A percentile compares a stretch with the other conserved stretches of the same genome.
Evolutionary conservation across 2,888 invertebrate genomes (phyloP).

Genomic region (Drosophila formosana): DNA sequence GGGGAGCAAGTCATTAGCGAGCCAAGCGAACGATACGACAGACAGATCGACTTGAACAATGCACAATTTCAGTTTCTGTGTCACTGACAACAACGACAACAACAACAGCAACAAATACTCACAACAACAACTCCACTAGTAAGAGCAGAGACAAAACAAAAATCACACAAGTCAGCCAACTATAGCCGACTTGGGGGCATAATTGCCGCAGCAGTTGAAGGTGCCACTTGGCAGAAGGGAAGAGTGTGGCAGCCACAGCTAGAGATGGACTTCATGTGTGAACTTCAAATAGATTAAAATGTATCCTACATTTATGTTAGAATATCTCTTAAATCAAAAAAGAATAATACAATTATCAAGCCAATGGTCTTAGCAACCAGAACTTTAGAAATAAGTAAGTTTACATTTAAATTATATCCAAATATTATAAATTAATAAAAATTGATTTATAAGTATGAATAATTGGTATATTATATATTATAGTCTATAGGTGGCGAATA

Average conservation of each 20-base stretch:
- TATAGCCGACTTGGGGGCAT: conserved; percentile 72
- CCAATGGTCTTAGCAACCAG: too few relatives aligned
- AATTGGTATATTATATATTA: too few relatives aligned
- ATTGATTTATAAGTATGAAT: too few relatives aligned
- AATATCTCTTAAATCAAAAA: too few relatives aligned
- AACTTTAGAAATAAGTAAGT: too few relatives aligned
- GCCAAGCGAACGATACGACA: conserved; percentile 31
- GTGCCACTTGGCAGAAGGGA: conserved; percentile 35
- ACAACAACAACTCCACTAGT: conserved; percentile 14
- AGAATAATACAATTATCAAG: too few relatives aligned
- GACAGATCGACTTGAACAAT: conserved; percentile 67
- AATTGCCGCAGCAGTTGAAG: conserved; percentile 55
- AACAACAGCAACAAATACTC: conserved; percentile 50
- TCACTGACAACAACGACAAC: conserved; percentile 80
- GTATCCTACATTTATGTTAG: too few relatives aligned
- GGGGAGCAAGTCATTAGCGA: conserved; percentile 64
- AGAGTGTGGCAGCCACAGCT: conserved; percentile 2
- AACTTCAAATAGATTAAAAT: neutral
- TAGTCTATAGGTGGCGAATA: too few relatives aligned
- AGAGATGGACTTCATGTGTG: conserved; percentile 14
- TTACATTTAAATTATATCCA: too few relatives aligned
- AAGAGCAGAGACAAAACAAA: conserved; percentile 59
- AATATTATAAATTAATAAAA: too few relatives aligned
- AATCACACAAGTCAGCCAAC: conserved; percentile 83
- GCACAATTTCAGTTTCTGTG: conserved; percentile 84